These are phyloP conservation scores for Platyrinchus mystaceus DNA, from an alignment of 2,797 vertebrate genomes.

Conservation along the genomic window DNA sequence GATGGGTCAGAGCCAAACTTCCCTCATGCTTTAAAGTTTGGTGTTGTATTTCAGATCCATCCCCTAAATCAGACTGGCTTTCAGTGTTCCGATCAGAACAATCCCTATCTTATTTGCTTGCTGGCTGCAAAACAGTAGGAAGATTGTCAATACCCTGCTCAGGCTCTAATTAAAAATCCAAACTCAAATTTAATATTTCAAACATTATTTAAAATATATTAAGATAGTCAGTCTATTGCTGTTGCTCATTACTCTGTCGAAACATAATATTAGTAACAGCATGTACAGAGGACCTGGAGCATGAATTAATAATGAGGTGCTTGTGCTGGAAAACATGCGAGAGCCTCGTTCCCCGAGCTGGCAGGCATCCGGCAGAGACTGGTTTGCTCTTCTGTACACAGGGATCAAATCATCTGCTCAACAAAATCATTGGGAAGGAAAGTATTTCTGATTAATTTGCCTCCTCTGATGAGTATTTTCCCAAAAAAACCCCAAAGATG, in stretches of 20 bases:
- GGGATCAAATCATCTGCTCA: constrained; percentile 46
- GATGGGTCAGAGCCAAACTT: neutral
- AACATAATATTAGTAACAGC: constrained; percentile 82
- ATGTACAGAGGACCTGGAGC: constrained; percentile 76
- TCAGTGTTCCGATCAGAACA: constrained; percentile 20
- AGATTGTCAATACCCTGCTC: constrained; percentile 29
- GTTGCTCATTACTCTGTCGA: constrained; percentile 73
- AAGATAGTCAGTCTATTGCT: constrained; percentile 72
- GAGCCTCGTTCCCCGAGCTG: constrained; percentile 65
- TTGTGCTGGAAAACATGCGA: constrained; percentile 75
- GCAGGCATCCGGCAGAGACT: constrained; percentile 51
- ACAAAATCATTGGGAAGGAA: constrained; percentile 53
- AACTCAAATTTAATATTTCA: constrained; percentile 69
- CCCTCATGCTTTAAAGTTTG: neutral
- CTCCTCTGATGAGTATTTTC: neutral
- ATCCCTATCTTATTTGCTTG: constrained; percentile 42
- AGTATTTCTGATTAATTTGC: constrained; percentile 46
- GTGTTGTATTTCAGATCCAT: constrained; percentile 32
- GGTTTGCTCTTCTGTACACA: constrained; percentile 41
- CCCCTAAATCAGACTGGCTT: neutral
- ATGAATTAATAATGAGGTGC: constrained; percentile 79
- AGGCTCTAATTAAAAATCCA: constrained; percentile 72
- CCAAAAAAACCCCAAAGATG: neutral
- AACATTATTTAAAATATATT: constrained; percentile 75
- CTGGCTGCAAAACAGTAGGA: constrained; percentile 41